These are phyloP conservation scores for Aleadryas rufinucha DNA, from an alignment of 2,113 vertebrate species.

Conservation along the genomic window DNA sequence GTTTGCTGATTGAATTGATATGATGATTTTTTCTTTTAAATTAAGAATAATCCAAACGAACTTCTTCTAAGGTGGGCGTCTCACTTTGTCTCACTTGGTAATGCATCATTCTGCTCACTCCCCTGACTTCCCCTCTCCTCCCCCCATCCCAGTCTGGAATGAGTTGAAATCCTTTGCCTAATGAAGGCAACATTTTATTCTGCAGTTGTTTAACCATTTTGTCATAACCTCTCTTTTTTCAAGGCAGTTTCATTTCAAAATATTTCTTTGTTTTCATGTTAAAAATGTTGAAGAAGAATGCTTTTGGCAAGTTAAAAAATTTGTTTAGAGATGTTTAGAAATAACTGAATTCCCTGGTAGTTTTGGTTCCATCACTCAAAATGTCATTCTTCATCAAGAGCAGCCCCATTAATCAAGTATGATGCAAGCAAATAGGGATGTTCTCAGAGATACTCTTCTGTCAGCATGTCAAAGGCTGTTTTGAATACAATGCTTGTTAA, in stretches of 20 bases:
- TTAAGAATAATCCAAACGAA: background rate
- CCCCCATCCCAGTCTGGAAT: background rate
- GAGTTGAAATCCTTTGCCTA: background rate
- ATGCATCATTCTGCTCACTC: background rate
- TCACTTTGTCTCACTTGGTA: background rate
- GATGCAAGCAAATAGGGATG: background rate
- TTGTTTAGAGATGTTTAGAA: background rate
- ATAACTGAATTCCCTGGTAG: background rate
- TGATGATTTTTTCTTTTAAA: background rate
- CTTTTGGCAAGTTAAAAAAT: background rate
- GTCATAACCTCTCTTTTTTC: background rate
- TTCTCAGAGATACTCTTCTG: background rate
- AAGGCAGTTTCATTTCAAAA: background rate
- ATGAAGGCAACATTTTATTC: background rate
- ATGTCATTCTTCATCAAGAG: background rate
- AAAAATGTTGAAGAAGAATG: background rate
- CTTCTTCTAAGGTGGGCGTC: background rate
- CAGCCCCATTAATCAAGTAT: background rate
- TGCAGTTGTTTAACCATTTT: background rate
- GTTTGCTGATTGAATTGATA: background rate
- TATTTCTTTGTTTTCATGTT: accelerated
- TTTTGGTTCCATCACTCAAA: background rate
- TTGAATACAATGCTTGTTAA: background rate
- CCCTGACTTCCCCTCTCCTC: background rate
- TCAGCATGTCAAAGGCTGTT: background rate